Evolutionary conservation across 2,113 vertebrate species (phyloP).

Genomic region (Amphiprion percula): DNA sequence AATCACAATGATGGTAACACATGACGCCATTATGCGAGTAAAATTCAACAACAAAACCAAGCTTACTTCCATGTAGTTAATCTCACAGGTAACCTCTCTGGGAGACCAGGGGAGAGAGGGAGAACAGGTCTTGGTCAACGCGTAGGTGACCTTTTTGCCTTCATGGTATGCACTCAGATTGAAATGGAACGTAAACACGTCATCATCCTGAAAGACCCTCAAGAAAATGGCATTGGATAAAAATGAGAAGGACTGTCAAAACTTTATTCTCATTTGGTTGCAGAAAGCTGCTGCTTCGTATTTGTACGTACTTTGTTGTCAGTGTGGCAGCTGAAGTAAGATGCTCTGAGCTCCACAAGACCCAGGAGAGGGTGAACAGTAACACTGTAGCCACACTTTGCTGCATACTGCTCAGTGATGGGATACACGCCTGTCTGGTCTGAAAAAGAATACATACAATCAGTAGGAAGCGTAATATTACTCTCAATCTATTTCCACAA

Average conservation of each 20-base stretch:
- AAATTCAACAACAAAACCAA: neutral
- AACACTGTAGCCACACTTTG: slow-evolving; percentile 76
- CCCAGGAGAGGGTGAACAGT: slow-evolving; percentile 14
- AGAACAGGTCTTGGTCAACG: slow-evolving; percentile 68
- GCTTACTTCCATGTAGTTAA: slow-evolving; percentile 82
- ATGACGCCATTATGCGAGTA: too few species aligned
- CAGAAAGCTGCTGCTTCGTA: too few species aligned
- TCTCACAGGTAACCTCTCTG: slow-evolving; percentile 78
- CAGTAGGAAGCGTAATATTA: too few species aligned
- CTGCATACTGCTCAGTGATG: slow-evolving; percentile 63
- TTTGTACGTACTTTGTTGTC: slow-evolving; percentile 55
- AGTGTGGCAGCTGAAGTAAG: slow-evolving; percentile 81
- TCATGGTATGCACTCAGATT: slow-evolving; percentile 46
- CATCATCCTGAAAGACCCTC: slow-evolving; percentile 28
- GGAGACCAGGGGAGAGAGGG: slow-evolving; percentile 53
- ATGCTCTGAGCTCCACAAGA: slow-evolving; percentile 64
- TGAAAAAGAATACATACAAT: slow-evolving; percentile 14
- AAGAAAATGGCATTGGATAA: too few species aligned
- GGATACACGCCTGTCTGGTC: slow-evolving; percentile 55
- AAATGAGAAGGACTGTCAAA: too few species aligned
- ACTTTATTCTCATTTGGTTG: too few species aligned
- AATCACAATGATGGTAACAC: neutral
- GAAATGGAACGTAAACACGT: slow-evolving; percentile 65
- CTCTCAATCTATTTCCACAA: too few species aligned
- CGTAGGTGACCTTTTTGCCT: slow-evolving; percentile 24